These are phyloP conservation scores for Callaeas wilsoni DNA, from an alignment of 2,113 vertebrate genomes.

Conservation along the genomic window DNA sequence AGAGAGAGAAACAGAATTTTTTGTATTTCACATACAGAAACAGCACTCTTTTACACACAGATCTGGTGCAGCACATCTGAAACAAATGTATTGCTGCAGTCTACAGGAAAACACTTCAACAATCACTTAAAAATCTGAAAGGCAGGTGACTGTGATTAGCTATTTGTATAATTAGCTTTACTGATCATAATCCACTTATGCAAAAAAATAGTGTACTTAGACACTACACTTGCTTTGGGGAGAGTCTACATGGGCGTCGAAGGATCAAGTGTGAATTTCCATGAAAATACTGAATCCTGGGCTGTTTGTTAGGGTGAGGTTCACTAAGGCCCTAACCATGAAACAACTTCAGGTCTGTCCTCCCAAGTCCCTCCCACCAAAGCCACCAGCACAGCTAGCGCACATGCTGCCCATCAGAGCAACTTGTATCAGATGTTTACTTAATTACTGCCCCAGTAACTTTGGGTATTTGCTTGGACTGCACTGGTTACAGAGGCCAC, in stretches of 20 bases:
- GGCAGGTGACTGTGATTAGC: background rate
- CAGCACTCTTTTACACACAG: background rate
- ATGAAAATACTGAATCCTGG: background rate
- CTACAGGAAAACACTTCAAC: background rate
- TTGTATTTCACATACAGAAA: background rate
- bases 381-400: fast-evolving
- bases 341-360: background rate
- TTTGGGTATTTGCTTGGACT: background rate
- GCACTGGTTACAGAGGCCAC: background rate
- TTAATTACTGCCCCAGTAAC: background rate
- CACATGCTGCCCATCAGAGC: background rate
- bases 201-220: background rate
- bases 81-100: background rate
- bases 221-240: background rate
- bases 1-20: background rate
- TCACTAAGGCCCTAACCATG: background rate
- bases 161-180: background rate
- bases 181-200: background rate
- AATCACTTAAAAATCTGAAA: background rate
- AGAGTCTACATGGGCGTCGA: background rate
- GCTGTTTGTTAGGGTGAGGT: background rate
- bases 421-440: background rate
- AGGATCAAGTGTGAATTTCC: background rate
- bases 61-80: background rate
- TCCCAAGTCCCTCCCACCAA: fast-evolving